Evolutionary conservation across 2,888 invertebrate species (phyloP).

Genomic region (Lobophora halterata): DNA sequence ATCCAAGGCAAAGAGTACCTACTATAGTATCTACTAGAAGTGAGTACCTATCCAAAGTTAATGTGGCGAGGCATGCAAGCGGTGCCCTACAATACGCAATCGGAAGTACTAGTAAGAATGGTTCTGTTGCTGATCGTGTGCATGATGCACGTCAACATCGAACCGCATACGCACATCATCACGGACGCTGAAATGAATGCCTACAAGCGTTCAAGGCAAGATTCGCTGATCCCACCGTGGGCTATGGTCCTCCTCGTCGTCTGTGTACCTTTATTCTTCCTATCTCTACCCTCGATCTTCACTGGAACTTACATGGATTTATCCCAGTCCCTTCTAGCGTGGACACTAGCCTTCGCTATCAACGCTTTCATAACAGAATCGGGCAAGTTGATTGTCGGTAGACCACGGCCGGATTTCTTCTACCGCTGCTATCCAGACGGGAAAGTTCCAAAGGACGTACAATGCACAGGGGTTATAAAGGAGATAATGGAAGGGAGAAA

Average conservation of each 20-base stretch:
- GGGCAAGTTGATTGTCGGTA: slow-evolving; percentile 81
- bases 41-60: slow-evolving; percentile 10
- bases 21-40: slow-evolving; percentile 5
- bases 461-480: slow-evolving; percentile 83
- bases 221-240: slow-evolving; percentile 84
- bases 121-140: slow-evolving; percentile 41
- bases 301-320: slow-evolving; percentile 39
- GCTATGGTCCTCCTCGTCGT: slow-evolving; percentile 83
- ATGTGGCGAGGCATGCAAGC: slow-evolving; percentile 10
- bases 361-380: slow-evolving; percentile 83
- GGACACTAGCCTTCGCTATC: slow-evolving; percentile 82
- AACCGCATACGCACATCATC: slow-evolving; percentile 85
- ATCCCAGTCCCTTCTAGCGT: slow-evolving; percentile 64
- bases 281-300: slow-evolving; percentile 54
- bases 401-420: slow-evolving; percentile 91
- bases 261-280: slow-evolving; percentile 80
- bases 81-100: slow-evolving; percentile 24
- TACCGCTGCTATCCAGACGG: slow-evolving; percentile 91
- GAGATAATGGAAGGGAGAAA: slow-evolving; percentile 88
- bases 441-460: slow-evolving; percentile 59
- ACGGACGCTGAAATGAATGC: slow-evolving; percentile 86
- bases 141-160: slow-evolving; percentile 77
- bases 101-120: slow-evolving; percentile 45
- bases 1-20: no score
- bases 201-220: slow-evolving; percentile 85